Conservation (phyloP, 2,113 vertebrate species). For the Alces alces region DNA sequence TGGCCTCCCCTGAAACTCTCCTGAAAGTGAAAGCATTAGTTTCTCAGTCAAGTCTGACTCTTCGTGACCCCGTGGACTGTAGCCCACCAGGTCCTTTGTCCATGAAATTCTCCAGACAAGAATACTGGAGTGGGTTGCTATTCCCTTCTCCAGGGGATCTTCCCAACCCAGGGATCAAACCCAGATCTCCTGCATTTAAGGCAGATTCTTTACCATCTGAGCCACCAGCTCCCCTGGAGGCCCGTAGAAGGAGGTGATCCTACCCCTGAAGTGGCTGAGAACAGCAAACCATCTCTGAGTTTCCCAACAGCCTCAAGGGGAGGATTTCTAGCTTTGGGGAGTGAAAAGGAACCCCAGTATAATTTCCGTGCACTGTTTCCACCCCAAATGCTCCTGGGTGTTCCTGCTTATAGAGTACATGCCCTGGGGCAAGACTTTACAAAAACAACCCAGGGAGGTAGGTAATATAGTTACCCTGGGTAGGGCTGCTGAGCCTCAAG, state of each 20-base stretch:
- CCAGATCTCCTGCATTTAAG: neutral
- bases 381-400: fast-evolving
- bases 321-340: neutral
- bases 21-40: neutral
- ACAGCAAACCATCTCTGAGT: neutral
- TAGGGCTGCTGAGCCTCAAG: neutral
- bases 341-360: neutral
- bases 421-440: neutral
- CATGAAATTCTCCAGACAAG: neutral
- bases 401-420: neutral
- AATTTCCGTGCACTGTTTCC: neutral
- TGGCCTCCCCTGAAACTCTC: neutral
- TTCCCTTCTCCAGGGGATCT: neutral
- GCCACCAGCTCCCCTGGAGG: neutral
- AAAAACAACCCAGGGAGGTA: neutral
- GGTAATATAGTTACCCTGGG: neutral
- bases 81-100: neutral
- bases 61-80: neutral
- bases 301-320: neutral
- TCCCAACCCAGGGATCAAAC: neutral
- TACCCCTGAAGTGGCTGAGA: fast-evolving
- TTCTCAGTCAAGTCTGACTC: neutral
- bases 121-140: neutral
- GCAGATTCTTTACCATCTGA: neutral
- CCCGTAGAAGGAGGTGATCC: fast-evolving